Percentiles rank a stretch among this genome's conserved stretches.
phyloP scores from a whole-genome alignment of 2,113 vertebrate genomes.

The Athene cunicularia region DNA sequence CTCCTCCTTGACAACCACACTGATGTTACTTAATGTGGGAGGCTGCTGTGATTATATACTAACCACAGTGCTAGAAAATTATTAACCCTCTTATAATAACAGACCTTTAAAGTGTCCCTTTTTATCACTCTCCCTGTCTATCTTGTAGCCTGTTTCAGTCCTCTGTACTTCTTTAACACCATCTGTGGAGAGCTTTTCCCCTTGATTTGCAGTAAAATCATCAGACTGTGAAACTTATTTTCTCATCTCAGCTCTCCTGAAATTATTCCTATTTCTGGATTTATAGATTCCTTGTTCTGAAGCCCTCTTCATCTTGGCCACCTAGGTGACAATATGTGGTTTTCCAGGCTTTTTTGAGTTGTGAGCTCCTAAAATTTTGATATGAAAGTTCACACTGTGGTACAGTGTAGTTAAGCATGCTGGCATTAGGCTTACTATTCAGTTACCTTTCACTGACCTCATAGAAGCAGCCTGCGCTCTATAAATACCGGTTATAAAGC shows the following conservation, averaged over 20 bases:
- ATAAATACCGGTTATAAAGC: slow-evolving; percentile 43
- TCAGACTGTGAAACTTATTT: not conserved
- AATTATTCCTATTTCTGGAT: not conserved
- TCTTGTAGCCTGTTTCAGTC: not conserved
- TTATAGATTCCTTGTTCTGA: not conserved
- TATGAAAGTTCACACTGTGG: not conserved
- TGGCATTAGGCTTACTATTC: not conserved
- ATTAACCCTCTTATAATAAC: not conserved
- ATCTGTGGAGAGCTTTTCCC: not conserved
- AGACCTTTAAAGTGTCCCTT: not conserved
- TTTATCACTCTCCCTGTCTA: not conserved
- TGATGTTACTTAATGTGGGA: not conserved
- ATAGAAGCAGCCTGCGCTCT: not conserved
- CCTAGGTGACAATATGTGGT: not conserved
- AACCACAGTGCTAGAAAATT: not conserved
- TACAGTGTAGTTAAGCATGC: not conserved
- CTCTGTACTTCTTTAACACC: not conserved
- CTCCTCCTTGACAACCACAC: not conserved
- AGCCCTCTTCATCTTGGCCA: not conserved
- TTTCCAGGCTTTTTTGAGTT: slow-evolving; percentile 31
- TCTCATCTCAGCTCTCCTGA: not conserved
- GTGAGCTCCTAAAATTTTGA: not conserved
- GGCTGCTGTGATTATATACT: not conserved
- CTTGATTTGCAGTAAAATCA: not conserved
- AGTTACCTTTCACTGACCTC: slow-evolving; percentile 48